These are phyloP conservation scores for Netelia virgata DNA, from an alignment of 2,888 invertebrate genomes.

Conservation along the genomic window DNA sequence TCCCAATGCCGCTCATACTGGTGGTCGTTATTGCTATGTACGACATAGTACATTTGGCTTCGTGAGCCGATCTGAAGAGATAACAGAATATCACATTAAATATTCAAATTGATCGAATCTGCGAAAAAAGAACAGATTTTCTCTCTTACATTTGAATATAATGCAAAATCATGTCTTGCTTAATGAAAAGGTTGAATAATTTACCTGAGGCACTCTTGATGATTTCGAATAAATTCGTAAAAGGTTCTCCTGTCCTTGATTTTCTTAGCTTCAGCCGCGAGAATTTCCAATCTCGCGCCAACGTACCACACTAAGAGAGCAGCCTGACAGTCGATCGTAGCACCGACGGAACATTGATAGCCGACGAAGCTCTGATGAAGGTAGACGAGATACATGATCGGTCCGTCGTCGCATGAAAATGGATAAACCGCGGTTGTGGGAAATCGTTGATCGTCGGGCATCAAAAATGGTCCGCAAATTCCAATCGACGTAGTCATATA, in stretches of 20 bases:
- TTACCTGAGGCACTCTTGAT: conserved; percentile 66
- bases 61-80: conserved; percentile 41
- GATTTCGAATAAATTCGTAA: conserved; percentile 33
- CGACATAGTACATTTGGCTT: conserved; percentile 49
- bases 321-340: conserved; percentile 72
- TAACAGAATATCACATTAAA: neutral
- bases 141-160: neutral
- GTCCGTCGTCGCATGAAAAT: conserved; percentile 60
- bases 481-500: conserved; percentile 69
- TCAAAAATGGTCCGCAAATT: conserved; percentile 70
- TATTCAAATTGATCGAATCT: neutral
- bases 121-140: no score
- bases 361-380: conserved; percentile 66
- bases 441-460: conserved; percentile 61
- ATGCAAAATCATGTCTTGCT: neutral
- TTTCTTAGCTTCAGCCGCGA: conserved; percentile 46
- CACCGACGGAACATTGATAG: conserved; percentile 64
- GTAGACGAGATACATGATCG: conserved; percentile 61
- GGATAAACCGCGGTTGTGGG: conserved; percentile 70
- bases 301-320: conserved; percentile 74
- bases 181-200: neutral
- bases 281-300: conserved; percentile 71
- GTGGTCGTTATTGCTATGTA: conserved; percentile 60
- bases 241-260: conserved; percentile 36
- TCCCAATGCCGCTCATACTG: conserved; percentile 47